Conservation (phyloP, 2,113 vertebrate genomes). For the Petrocephalus zakoni region DNA sequence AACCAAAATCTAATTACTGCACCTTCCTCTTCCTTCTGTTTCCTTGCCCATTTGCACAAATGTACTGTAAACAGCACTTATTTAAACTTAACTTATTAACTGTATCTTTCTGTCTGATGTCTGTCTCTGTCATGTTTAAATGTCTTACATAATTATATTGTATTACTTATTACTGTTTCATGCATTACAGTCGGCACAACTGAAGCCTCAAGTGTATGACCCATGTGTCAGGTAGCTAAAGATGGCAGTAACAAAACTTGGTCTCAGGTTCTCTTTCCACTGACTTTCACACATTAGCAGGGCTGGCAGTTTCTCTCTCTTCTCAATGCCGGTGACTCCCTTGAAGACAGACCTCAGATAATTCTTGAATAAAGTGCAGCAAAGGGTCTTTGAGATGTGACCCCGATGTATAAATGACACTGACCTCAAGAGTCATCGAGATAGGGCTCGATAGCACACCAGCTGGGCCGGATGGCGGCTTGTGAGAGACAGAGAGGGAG, state of each 20-base stretch:
- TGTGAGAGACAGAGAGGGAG: not conserved
- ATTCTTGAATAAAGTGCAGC: not conserved
- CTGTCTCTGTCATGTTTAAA: not conserved
- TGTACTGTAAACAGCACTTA: not conserved
- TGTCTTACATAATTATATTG: not conserved
- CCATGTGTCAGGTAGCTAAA: not conserved
- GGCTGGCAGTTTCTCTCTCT: not conserved
- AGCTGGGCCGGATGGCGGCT: too few species aligned
- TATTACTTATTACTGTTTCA: not conserved
- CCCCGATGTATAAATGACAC: not conserved
- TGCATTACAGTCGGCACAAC: not conserved
- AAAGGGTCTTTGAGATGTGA: not conserved
- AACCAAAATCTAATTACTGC: not conserved
- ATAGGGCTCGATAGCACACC: not conserved
- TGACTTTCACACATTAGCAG: not conserved
- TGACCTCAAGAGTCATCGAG: not conserved
- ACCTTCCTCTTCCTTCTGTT: not conserved
- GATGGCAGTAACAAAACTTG: not conserved
- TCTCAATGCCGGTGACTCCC: not conserved
- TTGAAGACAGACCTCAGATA: not conserved
- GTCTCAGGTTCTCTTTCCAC: not conserved
- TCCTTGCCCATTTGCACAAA: not conserved
- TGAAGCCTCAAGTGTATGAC: not conserved
- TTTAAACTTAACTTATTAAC: not conserved
- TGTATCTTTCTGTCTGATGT: not conserved